A percentile compares a stretch with the other conserved stretches of the same genome.
Evolutionary conservation across 2,113 vertebrate species (phyloP).

Genomic region (Macquaria ambigua): DNA sequence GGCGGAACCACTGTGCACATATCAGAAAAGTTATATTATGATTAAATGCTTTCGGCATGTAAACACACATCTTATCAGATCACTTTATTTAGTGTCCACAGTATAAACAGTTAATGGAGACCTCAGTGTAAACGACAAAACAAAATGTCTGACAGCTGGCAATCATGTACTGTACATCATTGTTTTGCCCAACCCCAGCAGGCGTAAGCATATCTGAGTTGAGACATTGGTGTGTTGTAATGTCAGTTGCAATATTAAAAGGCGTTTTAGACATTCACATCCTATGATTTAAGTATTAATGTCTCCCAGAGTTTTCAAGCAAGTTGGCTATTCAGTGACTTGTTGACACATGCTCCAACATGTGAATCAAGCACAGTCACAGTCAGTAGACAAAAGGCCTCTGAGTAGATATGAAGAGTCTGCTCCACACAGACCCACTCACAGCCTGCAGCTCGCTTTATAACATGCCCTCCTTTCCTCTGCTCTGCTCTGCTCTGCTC

Average conservation of each 20-base stretch:
- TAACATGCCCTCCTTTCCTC: neutral
- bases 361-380: neutral
- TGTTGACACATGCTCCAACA: neutral
- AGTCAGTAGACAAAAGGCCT: neutral
- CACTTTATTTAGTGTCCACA: no score
- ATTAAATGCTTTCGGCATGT: no score
- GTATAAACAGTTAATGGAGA: no score
- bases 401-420: neutral
- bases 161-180: no score
- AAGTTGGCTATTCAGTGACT: neutral
- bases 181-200: neutral
- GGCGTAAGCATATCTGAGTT: neutral
- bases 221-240: neutral
- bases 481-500: constrained; percentile 2
- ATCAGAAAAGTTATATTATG: no score
- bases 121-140: neutral
- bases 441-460: neutral
- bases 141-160: neutral
- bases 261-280: no score
- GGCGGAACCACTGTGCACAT: no score
- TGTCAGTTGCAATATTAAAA: no score
- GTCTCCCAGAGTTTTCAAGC: neutral
- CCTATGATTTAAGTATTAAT: neutral
- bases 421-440: neutral
- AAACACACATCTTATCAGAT: no score